Evolutionary conservation across 92 coral and sea anemone species (phyloP).

Genomic region (Ricordea florida): DNA sequence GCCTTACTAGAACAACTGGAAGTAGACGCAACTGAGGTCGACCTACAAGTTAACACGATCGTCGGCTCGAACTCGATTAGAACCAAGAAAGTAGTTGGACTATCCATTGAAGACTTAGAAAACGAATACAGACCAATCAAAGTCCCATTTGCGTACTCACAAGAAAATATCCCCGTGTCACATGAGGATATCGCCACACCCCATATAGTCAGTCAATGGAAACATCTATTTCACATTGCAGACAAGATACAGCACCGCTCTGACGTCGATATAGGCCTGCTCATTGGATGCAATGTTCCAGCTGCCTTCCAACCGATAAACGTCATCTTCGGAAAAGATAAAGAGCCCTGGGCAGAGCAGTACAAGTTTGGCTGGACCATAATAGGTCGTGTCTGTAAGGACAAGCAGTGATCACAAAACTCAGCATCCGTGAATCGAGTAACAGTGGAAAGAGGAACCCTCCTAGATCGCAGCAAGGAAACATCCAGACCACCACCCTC

Average conservation of each 20-base stretch:
- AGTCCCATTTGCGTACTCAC: conserved; percentile 31
- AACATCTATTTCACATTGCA: conserved; percentile 19
- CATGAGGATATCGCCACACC: conserved; percentile 62
- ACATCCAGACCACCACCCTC: neutral
- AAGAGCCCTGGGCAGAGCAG: conserved; percentile 60
- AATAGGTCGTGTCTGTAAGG: conserved; percentile 62
- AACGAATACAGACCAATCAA: conserved; percentile 20
- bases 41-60: conserved; percentile 36
- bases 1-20: conserved; percentile 32
- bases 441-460: too few relatives aligned
- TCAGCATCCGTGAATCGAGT: conserved; percentile 38
- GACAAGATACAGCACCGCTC: conserved; percentile 37
- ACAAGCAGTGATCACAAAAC: neutral
- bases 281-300: conserved; percentile 51
- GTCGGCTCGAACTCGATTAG: conserved; percentile 21
- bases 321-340: conserved; percentile 20
- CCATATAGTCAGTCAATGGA: conserved; percentile 32
- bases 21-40: conserved; percentile 36
- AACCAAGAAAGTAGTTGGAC: conserved; percentile 19
- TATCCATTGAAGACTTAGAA: conserved; percentile 20
- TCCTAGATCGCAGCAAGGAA: conserved; percentile 10
- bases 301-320: conserved; percentile 23
- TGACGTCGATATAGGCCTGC: conserved; percentile 41
- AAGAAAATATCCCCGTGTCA: conserved; percentile 9
- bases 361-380: conserved; percentile 67